These are phyloP conservation scores for Leguminivora glycinivorella DNA, from an alignment of 1,140 invertebrate species.

Conservation along the genomic window DNA sequence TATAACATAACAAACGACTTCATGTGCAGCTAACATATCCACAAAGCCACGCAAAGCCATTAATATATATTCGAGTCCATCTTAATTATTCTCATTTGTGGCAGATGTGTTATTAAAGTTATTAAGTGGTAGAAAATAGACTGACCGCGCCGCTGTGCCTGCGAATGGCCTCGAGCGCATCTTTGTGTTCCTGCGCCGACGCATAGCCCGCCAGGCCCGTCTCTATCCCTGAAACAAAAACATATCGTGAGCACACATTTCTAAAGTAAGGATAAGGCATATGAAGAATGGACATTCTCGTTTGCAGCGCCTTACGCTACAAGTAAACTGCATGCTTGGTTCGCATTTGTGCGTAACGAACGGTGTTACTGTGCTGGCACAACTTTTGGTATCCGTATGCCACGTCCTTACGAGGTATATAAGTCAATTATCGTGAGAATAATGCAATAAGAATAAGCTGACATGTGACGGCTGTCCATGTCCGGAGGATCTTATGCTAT, in stretches of 20 bases:
- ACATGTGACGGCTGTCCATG: not conserved
- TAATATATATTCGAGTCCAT: not conserved
- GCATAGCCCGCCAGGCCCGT: slow-evolving; percentile 64
- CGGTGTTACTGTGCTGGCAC: no score
- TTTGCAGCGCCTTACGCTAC: no score
- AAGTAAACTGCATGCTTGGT: no score
- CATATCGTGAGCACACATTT: slow-evolving; percentile 7
- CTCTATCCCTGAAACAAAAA: slow-evolving; percentile 56
- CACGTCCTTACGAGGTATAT: no score
- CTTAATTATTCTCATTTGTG: slow-evolving; percentile 6
- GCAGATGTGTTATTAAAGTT: not conserved
- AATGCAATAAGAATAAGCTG: slow-evolving; percentile 29
- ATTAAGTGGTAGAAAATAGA: slow-evolving; percentile 28
- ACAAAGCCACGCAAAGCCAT: not conserved
- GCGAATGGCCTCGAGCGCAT: slow-evolving; percentile 63
- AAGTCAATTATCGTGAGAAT: no score
- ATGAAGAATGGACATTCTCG: no score
- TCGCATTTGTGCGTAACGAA: no score
- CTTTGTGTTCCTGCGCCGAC: slow-evolving; percentile 70
- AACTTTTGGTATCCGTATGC: no score
- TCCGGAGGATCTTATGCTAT: not conserved
- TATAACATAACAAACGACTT: not conserved
- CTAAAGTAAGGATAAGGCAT: no score
- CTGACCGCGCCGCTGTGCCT: slow-evolving; percentile 66
- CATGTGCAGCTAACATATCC: not conserved